Base-by-base conservation (phyloP, 2,888 invertebrate genomes). In the Cordilura impudica region DNA sequence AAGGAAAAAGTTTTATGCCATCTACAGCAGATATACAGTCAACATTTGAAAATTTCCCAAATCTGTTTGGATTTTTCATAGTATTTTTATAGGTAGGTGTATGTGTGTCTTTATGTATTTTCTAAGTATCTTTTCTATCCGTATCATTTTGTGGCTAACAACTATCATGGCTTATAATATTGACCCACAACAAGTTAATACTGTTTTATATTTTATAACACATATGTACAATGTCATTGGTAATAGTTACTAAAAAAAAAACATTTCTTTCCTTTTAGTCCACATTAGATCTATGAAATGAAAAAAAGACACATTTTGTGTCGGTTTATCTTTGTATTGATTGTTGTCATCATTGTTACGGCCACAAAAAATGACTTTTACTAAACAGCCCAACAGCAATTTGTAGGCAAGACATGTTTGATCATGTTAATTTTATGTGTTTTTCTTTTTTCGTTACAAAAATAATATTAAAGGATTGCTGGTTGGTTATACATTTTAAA, bases 131-230 rank as follows among this genome's bases (percentile, higher is more conserved):
- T 8, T 53, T 7, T 82, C 81, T 83, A 80, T 84, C 81, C 84
- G 83, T 83, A 84, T 84, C 84, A 86, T 84, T 85, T 84, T 87
- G 85, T 83, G 86, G 86, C 83, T 84, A 84, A 84, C 83, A 87
- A 84, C 85, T 86, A 85, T 83, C 82, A 85, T 83, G 84, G 86
- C 86, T 85, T 85, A 85, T 86, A 83, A 84, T 86, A 86, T 85
- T 86, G 86, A 85, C 86, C 86, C 84, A 70, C 85, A 86, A 84
- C 83, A 83, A 84, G 84, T 84, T 85, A 84, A 86, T 83, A 78
- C 56, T 81, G 63, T 65, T 69, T 63, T 78, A 78, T 70, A 60
- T 69, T 69, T 63, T 70, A 43, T 53, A 31, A 51, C 51, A 23
- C 43, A n/a, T 51, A 51, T 47, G 19, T 51, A 51, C 43, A 43